Percentiles rank a stretch among this genome's conserved stretches.
Evolutionary conservation across 2,113 vertebrate species (phyloP).

Genomic region (Gasterosteus aculeatus): DNA sequence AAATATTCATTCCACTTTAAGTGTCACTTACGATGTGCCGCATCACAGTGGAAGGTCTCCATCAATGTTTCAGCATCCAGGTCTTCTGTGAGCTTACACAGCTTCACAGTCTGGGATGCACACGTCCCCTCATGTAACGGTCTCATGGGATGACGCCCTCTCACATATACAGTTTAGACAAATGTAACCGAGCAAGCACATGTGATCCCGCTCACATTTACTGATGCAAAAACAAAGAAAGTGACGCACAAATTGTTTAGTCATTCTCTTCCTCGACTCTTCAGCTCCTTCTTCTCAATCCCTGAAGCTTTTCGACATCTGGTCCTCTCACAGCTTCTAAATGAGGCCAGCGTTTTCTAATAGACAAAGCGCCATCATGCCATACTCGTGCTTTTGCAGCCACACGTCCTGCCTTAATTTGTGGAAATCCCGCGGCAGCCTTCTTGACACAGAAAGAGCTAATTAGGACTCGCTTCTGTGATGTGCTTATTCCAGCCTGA

Average conservation of each 20-base stretch:
- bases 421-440: constrained; percentile 14
- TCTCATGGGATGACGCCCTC: constrained; percentile 31
- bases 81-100: constrained; percentile 24
- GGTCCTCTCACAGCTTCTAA: constrained; percentile 40
- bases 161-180: constrained; percentile 22
- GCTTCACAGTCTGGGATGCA: constrained; percentile 29
- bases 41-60: constrained; percentile 38
- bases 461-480: not conserved
- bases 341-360: constrained; percentile 15
- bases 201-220: constrained; percentile 38
- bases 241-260: constrained; percentile 11
- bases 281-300: not conserved
- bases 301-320: constrained; percentile 45
- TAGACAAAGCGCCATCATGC: constrained; percentile 13
- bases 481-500: constrained; percentile 15
- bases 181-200: constrained; percentile 20
- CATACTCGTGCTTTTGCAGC: constrained; percentile 14
- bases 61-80: constrained; percentile 63
- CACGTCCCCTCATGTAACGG: constrained; percentile 28
- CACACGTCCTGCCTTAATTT: not conserved
- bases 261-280: not conserved
- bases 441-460: constrained; percentile 12
- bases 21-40: constrained; percentile 61
- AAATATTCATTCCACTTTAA: constrained; percentile 69
- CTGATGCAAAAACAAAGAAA: constrained; percentile 45